phyloP scores from a whole-genome alignment of 2,113 vertebrate species.

The Noctilio leporinus region DNA sequence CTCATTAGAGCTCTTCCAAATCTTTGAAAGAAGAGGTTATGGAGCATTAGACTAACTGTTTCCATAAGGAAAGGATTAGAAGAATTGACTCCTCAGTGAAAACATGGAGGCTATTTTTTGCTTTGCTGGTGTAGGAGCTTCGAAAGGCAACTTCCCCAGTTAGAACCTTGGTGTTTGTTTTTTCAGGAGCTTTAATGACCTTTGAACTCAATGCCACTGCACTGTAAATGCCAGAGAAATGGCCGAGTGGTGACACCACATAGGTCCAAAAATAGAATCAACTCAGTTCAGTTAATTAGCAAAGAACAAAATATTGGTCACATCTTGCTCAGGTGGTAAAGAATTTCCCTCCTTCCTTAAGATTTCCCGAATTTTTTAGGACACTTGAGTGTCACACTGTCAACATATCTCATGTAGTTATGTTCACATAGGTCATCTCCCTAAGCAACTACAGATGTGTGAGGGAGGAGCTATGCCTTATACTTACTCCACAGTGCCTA shows the following conservation, averaged over 20 bases:
- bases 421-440: background rate
- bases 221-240: background rate
- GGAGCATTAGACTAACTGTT: background rate
- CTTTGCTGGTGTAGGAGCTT: background rate
- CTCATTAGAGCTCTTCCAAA: background rate
- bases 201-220: background rate
- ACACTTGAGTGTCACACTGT: background rate
- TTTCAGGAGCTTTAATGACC: background rate
- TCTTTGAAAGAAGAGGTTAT: background rate
- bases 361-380: background rate
- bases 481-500: background rate
- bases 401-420: background rate
- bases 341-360: background rate
- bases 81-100: background rate
- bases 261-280: slow-evolving; percentile 12
- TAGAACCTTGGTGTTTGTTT: background rate
- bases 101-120: slow-evolving; percentile 17
- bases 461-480: background rate
- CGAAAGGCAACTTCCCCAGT: background rate
- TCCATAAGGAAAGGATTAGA: background rate
- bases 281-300: background rate
- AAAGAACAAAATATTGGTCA: background rate
- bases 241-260: background rate
- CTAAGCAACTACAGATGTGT: background rate
- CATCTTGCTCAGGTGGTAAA: background rate